Conservation (phyloP, 2,113 vertebrate genomes). For the Aldabrachelys gigantea region DNA sequence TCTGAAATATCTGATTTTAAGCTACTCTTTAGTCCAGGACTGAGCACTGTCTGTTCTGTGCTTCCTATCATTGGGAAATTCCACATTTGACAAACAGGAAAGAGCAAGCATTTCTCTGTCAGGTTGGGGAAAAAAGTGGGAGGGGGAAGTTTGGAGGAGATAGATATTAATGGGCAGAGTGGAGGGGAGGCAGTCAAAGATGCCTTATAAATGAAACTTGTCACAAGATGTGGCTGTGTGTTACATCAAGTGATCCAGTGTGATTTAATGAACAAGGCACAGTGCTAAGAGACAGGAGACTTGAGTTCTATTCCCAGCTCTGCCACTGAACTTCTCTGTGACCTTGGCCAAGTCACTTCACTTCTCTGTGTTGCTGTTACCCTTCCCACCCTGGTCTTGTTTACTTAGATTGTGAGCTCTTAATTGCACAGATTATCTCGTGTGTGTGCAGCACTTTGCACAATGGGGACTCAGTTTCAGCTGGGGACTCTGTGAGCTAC, state of each 20-base stretch:
- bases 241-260: neutral
- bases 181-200: neutral
- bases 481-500: neutral
- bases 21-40: rapidly evolving
- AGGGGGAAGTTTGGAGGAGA: neutral
- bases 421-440: neutral
- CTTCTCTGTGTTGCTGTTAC: neutral
- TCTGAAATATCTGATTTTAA: neutral
- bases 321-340: neutral
- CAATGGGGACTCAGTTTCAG: neutral
- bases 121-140: neutral
- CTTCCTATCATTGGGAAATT: neutral
- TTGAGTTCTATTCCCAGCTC: neutral
- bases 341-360: neutral
- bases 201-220: neutral
- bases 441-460: neutral
- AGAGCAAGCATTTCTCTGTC: neutral
- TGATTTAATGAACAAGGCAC: neutral
- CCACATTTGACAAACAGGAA: neutral
- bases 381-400: neutral
- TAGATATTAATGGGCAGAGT: neutral
- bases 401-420: neutral
- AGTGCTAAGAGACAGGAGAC: neutral
- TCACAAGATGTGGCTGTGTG: neutral
- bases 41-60: neutral